These are phyloP conservation scores for Recurvirostra avosetta DNA, from an alignment of 2,113 vertebrate genomes.

Conservation along the genomic window DNA sequence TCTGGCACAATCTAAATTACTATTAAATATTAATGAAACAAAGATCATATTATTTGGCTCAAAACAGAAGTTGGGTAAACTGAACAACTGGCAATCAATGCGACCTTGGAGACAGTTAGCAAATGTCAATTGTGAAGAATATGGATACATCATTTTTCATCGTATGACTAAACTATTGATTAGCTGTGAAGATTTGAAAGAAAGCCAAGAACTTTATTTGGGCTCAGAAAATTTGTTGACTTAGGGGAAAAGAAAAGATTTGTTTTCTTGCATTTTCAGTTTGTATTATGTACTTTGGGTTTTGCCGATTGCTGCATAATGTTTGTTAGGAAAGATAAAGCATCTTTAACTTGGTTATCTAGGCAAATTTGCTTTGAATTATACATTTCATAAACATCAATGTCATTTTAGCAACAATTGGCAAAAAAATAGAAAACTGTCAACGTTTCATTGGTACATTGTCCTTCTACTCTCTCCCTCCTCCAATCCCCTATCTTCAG, in stretches of 20 bases:
- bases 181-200: conserved; percentile 43
- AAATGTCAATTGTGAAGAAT: conserved; percentile 39
- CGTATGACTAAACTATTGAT: conserved; percentile 47
- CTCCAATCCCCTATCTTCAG: background rate
- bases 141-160: conserved; percentile 13
- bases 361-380: conserved; percentile 74
- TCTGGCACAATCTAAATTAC: conserved; percentile 78
- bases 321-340: conserved; percentile 71
- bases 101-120: conserved; percentile 63
- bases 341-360: conserved; percentile 67
- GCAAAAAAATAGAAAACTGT: conserved; percentile 66
- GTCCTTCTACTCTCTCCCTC: background rate
- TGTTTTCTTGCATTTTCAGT: conserved; percentile 37
- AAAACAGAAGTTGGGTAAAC: conserved; percentile 69
- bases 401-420: conserved; percentile 70
- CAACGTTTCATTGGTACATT: conserved; percentile 44
- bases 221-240: conserved; percentile 25
- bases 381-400: conserved; percentile 70
- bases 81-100: conserved; percentile 48
- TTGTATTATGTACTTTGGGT: conserved; percentile 35
- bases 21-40: conserved; percentile 83
- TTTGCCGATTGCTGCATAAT: conserved; percentile 53
- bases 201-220: conserved; percentile 48
- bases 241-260: conserved; percentile 34
- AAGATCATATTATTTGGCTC: conserved; percentile 72